Evolutionary conservation across 2,113 vertebrate species (phyloP).

Genomic region (Todiramphus chloris): DNA sequence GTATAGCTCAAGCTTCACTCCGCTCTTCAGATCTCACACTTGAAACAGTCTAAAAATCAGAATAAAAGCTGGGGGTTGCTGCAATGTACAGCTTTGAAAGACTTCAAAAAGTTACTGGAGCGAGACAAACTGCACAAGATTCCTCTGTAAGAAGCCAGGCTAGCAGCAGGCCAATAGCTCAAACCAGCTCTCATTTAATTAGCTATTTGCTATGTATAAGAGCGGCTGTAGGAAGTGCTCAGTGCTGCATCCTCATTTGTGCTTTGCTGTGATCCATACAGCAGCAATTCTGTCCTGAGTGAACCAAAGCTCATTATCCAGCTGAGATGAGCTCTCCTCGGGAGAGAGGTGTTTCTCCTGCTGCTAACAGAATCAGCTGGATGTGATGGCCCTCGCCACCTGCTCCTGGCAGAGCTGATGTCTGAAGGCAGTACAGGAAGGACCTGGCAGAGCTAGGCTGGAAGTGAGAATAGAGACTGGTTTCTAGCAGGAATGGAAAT

Average conservation of each 20-base stretch:
- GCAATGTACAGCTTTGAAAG: not conserved
- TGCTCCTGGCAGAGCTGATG: not conserved
- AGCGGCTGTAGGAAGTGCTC: not conserved
- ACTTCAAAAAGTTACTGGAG: conserved; percentile 52
- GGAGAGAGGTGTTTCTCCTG: conserved; percentile 6
- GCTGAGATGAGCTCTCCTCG: conserved; percentile 20
- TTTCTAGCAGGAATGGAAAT: not conserved
- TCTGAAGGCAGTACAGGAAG: not conserved
- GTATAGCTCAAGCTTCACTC: not conserved
- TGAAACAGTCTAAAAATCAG: not conserved
- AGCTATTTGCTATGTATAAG: not conserved
- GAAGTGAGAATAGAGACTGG: not conserved
- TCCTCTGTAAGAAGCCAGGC: not conserved
- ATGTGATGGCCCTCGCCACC: not conserved
- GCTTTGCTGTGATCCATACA: not conserved
- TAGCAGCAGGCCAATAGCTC: conserved; percentile 1
- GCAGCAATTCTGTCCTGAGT: not conserved
- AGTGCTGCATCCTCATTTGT: conserved; percentile 18
- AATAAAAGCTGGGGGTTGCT: not conserved
- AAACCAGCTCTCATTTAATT: conserved; percentile 25
- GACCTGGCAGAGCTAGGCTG: not conserved
- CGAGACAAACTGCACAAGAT: not conserved
- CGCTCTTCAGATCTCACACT: not conserved
- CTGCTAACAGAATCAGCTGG: not conserved
- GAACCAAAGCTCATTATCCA: conserved; percentile 48